Evolutionary conservation across 2,113 vertebrate species (phyloP).

Genomic region (Microcebus griseorufus): DNA sequence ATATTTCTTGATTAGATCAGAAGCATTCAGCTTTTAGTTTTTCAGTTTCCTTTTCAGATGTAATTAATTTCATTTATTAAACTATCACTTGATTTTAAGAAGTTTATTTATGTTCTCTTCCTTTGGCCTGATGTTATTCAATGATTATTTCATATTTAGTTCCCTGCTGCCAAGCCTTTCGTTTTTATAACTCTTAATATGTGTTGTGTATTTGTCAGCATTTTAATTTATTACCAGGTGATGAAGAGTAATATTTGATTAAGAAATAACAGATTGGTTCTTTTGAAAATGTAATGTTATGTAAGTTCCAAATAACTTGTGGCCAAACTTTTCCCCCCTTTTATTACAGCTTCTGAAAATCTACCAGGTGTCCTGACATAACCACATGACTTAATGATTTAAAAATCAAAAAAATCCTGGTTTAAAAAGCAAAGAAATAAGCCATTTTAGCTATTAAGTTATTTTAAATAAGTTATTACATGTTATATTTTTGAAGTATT

Average conservation of each 20-base stretch:
- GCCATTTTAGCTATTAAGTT: not conserved
- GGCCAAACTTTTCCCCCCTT: not conserved
- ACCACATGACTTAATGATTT: not conserved
- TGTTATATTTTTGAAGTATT: not conserved
- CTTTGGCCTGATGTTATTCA: not conserved
- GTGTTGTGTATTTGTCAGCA: not conserved
- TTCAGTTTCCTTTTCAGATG: conserved; percentile 7
- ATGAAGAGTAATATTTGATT: not conserved
- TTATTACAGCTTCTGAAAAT: conserved; percentile 40
- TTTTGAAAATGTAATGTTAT: conserved; percentile 7
- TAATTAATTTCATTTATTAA: conserved; percentile 47
- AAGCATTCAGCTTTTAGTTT: conserved; percentile 25
- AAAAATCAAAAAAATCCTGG: not conserved
- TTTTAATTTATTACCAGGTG: conserved; percentile 10
- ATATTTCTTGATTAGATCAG: not conserved
- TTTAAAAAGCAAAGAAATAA: not conserved
- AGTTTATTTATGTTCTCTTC: not conserved
- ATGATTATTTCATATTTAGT: not conserved
- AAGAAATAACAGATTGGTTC: conserved; percentile 24
- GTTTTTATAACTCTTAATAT: not conserved
- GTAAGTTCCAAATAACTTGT: not conserved
- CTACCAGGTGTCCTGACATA: not conserved
- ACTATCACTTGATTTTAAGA: not conserved
- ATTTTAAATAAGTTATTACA: not conserved
- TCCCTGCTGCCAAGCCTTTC: conserved; percentile 4